Percentiles rank a stretch among this genome's conserved stretches.
Evolutionary conservation across 2,888 invertebrate species (phyloP).

Genomic region (Protula sp.): DNA sequence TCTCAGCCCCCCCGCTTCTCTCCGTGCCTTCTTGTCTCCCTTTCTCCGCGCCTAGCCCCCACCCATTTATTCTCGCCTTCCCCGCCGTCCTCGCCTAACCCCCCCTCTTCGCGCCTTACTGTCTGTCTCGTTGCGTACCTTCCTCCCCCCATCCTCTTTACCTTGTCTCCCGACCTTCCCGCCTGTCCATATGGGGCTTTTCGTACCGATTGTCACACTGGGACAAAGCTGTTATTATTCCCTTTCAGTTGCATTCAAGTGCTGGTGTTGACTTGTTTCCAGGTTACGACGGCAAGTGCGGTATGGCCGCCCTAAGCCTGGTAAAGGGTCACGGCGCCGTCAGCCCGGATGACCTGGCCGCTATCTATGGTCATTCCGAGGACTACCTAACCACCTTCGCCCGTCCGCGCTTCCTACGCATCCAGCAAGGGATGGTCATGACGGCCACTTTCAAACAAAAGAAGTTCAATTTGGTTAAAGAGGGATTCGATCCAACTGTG

Average conservation of each 20-base stretch:
- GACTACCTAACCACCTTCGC: conserved; percentile 33
- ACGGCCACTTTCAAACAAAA: conserved; percentile 38
- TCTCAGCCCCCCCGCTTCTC: too few relatives aligned
- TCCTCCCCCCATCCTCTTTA: too few relatives aligned
- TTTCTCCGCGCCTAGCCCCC: too few relatives aligned
- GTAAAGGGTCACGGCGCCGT: conserved; percentile 19
- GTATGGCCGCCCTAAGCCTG: conserved; percentile 38
- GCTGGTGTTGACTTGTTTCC: too few relatives aligned
- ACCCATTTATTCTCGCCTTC: not conserved
- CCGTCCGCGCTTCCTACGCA: conserved; percentile 33
- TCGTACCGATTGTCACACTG: too few relatives aligned
- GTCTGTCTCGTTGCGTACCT: too few relatives aligned
- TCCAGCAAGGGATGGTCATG: conserved; percentile 24
- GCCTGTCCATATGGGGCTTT: too few relatives aligned
- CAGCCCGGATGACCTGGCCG: conserved; percentile 12
- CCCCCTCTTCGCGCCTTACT: too few relatives aligned
- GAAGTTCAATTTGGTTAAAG: conserved; percentile 34
- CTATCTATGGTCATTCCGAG: conserved; percentile 24
- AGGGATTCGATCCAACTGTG: conserved; percentile 32
- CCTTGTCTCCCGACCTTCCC: too few relatives aligned
- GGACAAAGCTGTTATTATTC: too few relatives aligned
- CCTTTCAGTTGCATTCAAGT: too few relatives aligned
- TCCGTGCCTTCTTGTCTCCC: too few relatives aligned
- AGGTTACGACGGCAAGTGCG: conserved; percentile 32
- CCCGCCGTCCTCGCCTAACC: not conserved